These are phyloP conservation scores for Macropis europaea DNA, from an alignment of 2,888 invertebrate species.

Conservation along the genomic window DNA sequence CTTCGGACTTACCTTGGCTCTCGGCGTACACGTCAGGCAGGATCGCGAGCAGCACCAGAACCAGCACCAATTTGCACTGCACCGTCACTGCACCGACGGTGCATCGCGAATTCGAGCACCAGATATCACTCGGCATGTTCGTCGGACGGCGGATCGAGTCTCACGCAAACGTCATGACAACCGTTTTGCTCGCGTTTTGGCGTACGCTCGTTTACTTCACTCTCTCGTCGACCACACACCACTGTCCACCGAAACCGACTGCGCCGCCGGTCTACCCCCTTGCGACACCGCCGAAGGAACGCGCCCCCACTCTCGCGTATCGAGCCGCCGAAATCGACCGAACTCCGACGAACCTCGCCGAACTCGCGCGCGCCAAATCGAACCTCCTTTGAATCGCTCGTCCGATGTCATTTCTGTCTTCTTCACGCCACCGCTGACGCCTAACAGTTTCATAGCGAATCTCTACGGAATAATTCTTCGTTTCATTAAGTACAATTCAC, in stretches of 20 bases:
- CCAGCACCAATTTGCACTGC: conserved; percentile 68
- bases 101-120: conserved; percentile 54
- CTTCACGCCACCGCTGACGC: no score
- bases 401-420: background rate
- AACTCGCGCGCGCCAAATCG: conserved; percentile 9
- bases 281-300: conserved; percentile 48
- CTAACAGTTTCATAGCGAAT: no score
- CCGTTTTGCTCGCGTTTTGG: conserved; percentile 43
- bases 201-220: conserved; percentile 41
- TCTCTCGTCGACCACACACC: conserved; percentile 57
- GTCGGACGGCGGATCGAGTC: conserved; percentile 34
- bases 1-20: conserved; percentile 70
- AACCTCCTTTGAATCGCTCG: conserved; percentile 3
- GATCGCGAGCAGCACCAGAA: conserved; percentile 66
- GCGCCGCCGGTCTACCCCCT: conserved; percentile 50
- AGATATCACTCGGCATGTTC: conserved; percentile 73
- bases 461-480: no score
- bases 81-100: conserved; percentile 55
- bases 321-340: conserved; percentile 31
- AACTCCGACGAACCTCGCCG: conserved; percentile 18
- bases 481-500: no score
- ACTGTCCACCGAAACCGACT: conserved; percentile 63
- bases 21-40: conserved; percentile 60
- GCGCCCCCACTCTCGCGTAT: conserved; percentile 26
- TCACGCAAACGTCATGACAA: conserved; percentile 69